phyloP scores from a whole-genome alignment of 2,888 invertebrate species.

The Campoplex capitator region DNA sequence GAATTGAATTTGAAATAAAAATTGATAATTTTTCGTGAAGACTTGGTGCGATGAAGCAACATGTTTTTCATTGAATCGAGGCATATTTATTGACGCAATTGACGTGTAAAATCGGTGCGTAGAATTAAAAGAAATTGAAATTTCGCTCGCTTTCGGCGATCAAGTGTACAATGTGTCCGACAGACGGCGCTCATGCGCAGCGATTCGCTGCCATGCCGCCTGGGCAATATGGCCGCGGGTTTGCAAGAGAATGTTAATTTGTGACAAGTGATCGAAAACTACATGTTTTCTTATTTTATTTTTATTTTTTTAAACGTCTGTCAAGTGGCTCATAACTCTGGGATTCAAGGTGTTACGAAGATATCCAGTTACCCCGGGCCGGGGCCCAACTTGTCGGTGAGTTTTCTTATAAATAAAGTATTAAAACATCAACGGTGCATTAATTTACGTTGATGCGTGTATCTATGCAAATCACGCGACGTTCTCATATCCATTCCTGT shows the following conservation, averaged over 20 bases:
- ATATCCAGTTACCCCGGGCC: conserved; percentile 56
- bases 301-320: conserved; percentile 34
- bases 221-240: conserved; percentile 79
- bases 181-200: conserved; percentile 46
- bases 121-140: background rate
- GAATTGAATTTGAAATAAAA: too few relatives aligned
- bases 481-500: conserved; percentile 50
- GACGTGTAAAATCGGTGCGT: too few relatives aligned
- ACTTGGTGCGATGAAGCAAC: too few relatives aligned
- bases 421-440: conserved; percentile 44
- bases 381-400: conserved; percentile 74
- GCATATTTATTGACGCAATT: too few relatives aligned
- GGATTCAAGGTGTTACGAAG: conserved; percentile 66
- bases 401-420: conserved; percentile 44
- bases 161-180: conserved; percentile 14
- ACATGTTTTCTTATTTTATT: conserved; percentile 43
- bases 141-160: background rate
- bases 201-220: conserved; percentile 67
- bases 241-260: conserved; percentile 75
- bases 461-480: conserved; percentile 37
- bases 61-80: too few relatives aligned
- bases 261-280: conserved; percentile 78
- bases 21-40: too few relatives aligned
- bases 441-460: conserved; percentile 63
- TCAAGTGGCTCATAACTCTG: conserved; percentile 68